A percentile compares a stretch with the other conserved stretches of the same genome.
These are phyloP conservation scores for Aphaenogaster ashmeadi DNA, from an alignment of 1,140 invertebrate genomes.

Conservation along the genomic window DNA sequence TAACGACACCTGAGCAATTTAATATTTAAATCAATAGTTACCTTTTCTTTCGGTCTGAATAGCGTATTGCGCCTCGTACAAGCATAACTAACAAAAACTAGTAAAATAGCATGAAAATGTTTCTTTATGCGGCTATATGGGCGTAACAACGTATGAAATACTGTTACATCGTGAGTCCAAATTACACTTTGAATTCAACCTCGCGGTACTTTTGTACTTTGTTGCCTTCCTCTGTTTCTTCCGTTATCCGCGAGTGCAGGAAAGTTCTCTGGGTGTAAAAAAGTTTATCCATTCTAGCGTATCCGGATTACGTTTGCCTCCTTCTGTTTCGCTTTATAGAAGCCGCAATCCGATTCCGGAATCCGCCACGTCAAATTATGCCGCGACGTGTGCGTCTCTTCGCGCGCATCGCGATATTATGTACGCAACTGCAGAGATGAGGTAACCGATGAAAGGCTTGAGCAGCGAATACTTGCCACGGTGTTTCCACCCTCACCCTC, in stretches of 20 bases:
- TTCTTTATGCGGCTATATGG: not conserved
- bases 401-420: not conserved
- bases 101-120: slow-evolving; percentile 13
- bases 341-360: slow-evolving; percentile 47
- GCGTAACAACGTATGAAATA: slow-evolving; percentile 40
- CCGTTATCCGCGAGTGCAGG: slow-evolving; percentile 18
- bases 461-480: not conserved
- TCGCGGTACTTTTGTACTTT: not conserved
- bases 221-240: not conserved
- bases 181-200: slow-evolving; percentile 45
- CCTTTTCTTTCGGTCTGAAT: not conserved
- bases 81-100: not conserved
- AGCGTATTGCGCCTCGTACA: not conserved
- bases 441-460: not conserved
- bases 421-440: not conserved
- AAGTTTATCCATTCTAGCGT: slow-evolving; percentile 56
- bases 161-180: slow-evolving; percentile 1
- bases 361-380: slow-evolving; percentile 36
- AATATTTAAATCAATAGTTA: not conserved
- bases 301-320: slow-evolving; percentile 17
- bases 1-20: not conserved
- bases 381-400: not conserved
- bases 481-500: not conserved
- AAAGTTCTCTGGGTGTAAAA: slow-evolving; percentile 25
- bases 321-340: slow-evolving; percentile 35